Evolutionary conservation across 2,888 invertebrate genomes (phyloP).

Genomic region (Andrena marginata): DNA sequence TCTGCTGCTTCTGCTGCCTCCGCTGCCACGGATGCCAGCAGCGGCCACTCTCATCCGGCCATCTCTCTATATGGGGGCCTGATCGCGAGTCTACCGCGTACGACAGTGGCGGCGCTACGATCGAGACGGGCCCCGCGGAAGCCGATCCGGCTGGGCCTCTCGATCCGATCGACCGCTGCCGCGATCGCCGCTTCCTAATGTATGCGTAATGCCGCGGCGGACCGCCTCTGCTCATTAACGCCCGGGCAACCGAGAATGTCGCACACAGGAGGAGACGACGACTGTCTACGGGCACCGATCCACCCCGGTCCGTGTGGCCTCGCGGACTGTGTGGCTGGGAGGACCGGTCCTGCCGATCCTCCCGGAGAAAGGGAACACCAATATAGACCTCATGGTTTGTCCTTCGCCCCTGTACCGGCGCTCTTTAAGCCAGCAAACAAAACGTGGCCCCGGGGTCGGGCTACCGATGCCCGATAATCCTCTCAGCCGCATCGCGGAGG

Average conservation of each 20-base stretch:
- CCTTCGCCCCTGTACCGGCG: conserved; percentile 62
- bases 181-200: conserved; percentile 83
- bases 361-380: conserved; percentile 40
- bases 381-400: conserved; percentile 82
- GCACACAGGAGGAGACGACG: conserved; percentile 1
- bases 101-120: conserved; percentile 51
- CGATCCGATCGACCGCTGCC: conserved; percentile 75
- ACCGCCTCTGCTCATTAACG: conserved; percentile 83
- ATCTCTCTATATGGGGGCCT: conserved; percentile 33
- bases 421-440: conserved; percentile 64
- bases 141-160: conserved; percentile 61
- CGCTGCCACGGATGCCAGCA: conserved; percentile 52
- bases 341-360: conserved; percentile 46
- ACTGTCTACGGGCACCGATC: conserved; percentile 16
- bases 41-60: conserved; percentile 55
- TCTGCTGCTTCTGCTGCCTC: conserved; percentile 39
- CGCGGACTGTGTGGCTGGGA: conserved; percentile 19
- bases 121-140: conserved; percentile 38
- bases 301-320: conserved; percentile 36
- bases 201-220: conserved; percentile 82
- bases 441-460: conserved; percentile 38
- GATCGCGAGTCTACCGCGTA: conserved; percentile 32
- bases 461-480: conserved; percentile 69
- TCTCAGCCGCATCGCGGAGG: conserved; percentile 32
- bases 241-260: conserved; percentile 61